Evolutionary conservation across 2,888 invertebrate genomes (phyloP), one percentile per base, ranked within the genome.

Genomic region (Melanchra persicariae): DNA sequence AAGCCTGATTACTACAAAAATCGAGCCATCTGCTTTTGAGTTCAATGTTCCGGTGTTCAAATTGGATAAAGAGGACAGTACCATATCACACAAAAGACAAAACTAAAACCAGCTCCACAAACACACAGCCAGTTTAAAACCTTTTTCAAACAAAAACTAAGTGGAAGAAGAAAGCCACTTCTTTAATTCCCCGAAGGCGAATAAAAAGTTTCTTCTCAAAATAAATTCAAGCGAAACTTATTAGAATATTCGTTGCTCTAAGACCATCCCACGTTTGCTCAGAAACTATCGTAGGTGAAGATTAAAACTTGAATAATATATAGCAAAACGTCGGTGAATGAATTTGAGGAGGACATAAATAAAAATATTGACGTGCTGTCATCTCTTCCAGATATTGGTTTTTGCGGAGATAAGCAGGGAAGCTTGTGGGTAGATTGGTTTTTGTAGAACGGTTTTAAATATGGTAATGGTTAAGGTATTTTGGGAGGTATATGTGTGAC

Each of bases 261-360:
- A 55, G 75, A 40, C 65, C 26, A 40, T 19, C 55, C 70, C 54
- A 34, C 66, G 73, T 78, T 74, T 61, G 71, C 63, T 55, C 52
- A 63, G 77, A 77, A 86, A 86, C 87, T 88, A 88, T 87, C 76
- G 79, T 60, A 37, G 74, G 75, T 47, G 74, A 67, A 87, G 88
- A 88, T 88, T 87, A 88, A 87, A 87, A 76, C 67, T 55, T 88
- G 86, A 86, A 88, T 88, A 84, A 88, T 86, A 84, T 76, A 88
- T 85, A 49, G 66, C 58, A 37, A 49, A 77, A 61, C 67, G 76
- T 78, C 52, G 55, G 51, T 68, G 69, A 73, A 75, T 80, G 81
- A 69, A 76, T 77, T 65, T 75, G 79, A 83, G 61, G 51, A 73
- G 67, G 51, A 75, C 73, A 68, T 87, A 80, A 84, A 87, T 87